Evolutionary conservation across 2,888 invertebrate genomes (phyloP), one percentile per base, ranked within the genome.

Genomic region (Gasteruption jaculator): DNA sequence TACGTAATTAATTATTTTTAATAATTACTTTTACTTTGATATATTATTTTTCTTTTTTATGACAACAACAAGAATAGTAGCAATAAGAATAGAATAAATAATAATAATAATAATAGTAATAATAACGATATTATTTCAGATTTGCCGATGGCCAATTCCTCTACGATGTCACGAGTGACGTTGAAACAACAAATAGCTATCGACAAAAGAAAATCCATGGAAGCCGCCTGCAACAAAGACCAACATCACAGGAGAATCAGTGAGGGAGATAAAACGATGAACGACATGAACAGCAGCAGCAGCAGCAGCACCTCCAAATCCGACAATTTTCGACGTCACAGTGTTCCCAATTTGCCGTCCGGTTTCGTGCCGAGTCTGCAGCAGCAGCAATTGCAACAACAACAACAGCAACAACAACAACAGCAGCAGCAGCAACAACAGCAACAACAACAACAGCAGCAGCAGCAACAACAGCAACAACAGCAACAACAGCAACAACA

Each of bases 331-430:
- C 55, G 61, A 36, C 50, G 65, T 12, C 61, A 65, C 43, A 63
- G 63, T 41, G 54, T 64, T 24, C 60, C 68, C 3, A 63, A 51
- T 34, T 49, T 65, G 44, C 58, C 63, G 18, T 51, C 63, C 7
- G 58, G 61, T n/a, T 58, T 60, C 25, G 58, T 63, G 20, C 61
- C 68, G 7, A 43, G 51, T 11, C 57, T 65, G 32, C 56, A 61
- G 20, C 56, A 57, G 40, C 54, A 46, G 2, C 48, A 46, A 1
- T 50, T 50, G 8, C 53, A 53, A 6, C 34, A 45, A 16, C 45
- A 42, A 14, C 24, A 42, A 15, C 47, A 18, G 20, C 33, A 38
- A n/a, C 56, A 50, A 4, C 48, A 39, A 3, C 38, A 21, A 2
- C 43, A 33, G 24, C 48, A 38, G 25, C 54, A 46, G 2, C 48